Conservation (phyloP, 2,888 invertebrate species). For the Drosophila seclusa region DNA sequence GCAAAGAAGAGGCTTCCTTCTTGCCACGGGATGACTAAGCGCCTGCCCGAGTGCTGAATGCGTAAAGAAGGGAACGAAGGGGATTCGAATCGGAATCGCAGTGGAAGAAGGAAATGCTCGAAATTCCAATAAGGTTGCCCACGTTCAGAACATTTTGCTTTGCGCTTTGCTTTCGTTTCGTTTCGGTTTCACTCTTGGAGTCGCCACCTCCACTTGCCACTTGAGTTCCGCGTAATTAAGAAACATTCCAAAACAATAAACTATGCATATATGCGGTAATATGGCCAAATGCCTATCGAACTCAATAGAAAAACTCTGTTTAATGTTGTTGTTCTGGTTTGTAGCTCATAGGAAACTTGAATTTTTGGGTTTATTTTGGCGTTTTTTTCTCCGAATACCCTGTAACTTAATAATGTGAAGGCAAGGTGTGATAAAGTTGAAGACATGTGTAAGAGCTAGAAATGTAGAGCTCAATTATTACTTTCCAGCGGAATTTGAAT, state of each 20-base stretch:
- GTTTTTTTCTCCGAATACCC: conserved; percentile 35
- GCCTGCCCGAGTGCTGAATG: conserved; percentile 11
- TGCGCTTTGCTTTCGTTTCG: conserved; percentile 35
- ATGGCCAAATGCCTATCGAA: conserved; percentile 56
- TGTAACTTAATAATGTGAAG: neutral
- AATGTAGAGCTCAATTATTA: neutral
- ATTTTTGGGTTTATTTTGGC: conserved; percentile 45
- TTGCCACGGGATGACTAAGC: conserved; percentile 44
- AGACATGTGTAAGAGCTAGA: neutral
- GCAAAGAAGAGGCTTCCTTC: conserved; percentile 43
- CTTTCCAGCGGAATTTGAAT: neutral
- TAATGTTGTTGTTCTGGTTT: conserved; percentile 39
- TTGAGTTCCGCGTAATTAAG: conserved; percentile 79
- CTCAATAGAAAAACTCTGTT: conserved; percentile 57
- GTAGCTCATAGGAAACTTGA: conserved; percentile 46
- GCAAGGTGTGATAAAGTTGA: too few relatives aligned
- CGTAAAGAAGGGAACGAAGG: conserved; percentile 9
- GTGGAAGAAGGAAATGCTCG: conserved; percentile 63
- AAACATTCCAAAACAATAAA: conserved; percentile 77
- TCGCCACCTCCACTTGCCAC: conserved; percentile 54
- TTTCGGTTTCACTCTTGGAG: conserved; percentile 6
- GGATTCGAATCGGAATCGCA: conserved; percentile 39
- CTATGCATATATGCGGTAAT: conserved; percentile 53
- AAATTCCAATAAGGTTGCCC: conserved; percentile 65
- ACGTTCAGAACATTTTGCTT: conserved; percentile 4